Evolutionary conservation across 53 echinoderm and acorn worm genomes (phyloP), one percentile per base, ranked within the genome.

Genomic region (Echinarachnius parma): DNA sequence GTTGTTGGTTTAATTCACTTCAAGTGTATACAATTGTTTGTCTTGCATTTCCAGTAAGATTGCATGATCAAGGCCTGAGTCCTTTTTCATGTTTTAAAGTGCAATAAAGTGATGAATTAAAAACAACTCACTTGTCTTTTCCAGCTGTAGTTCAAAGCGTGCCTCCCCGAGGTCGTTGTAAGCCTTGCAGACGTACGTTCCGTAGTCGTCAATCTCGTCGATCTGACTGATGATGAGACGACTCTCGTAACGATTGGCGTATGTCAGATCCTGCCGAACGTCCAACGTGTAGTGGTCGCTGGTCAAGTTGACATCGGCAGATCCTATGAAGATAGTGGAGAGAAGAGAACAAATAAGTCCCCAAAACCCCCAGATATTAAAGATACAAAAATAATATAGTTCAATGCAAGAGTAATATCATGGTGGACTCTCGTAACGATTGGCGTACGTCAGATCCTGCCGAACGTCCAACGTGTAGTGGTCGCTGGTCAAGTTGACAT

Each of bases 211-310:
- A 24, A 63, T 20, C 55, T 87, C 82, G 16, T 86, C 82, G 25
- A 96, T 76, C 3, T 87, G 55, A 21, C 84, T 83, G 61, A 96
- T 91, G 39, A 87, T 85, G 34, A 96, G 66, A 10, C 91, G 82
- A 31, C 85, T 91, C 59, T 96, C 96, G 16, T 91, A 96, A 23
- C 77, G 71, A 31, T 90, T 91, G 59, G 89, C 76, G 78, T 87
- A 84, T 34, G 80, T 87, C 39, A 72, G 34, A 59, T 91, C 74
- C 28, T 78, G 82, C 28, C 90, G 66, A 25, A 66, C 72, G 59
- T 87, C 85, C 26, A 91, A 34, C 26, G 91, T 85, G 75, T 91
- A 91, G 27, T 84, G 91, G 62, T 77, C 77, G 44, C 71, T 85
- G 34, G 87, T 96, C 59, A 83, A 37, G 54, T 96, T 91, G 25